Evolutionary conservation across 2,797 vertebrate species (phyloP), one percentile per base, ranked within the genome.

Genomic region (Scleropages formosus): DNA sequence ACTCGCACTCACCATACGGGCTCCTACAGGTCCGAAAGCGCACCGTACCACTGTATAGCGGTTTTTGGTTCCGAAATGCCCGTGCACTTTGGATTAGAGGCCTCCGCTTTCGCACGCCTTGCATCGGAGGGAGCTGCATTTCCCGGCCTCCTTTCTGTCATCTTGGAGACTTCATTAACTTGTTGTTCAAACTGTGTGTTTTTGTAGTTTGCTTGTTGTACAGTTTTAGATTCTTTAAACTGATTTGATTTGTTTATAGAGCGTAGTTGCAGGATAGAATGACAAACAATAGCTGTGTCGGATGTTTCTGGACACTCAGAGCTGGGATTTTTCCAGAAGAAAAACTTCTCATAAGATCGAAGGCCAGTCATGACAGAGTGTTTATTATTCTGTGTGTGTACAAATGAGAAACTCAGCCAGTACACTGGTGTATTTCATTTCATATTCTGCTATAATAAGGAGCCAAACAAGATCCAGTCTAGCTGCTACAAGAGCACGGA

Each of bases 31-130:
- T 59, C 20, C 7, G n/a, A 72, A 44, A 27, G 8, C 59, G 27
- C 31, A 11, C 26, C 10, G 6, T 60, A 18, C 9, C 31, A 31
- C 15, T 13, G n/a, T n/a, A 46, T 24, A 18, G 13, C 8, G 60
- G 24, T 53, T 22, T 68, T 76, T 76, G 76, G 15, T 70, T 24
- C 24, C 26, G 44, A 46, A 47, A 69, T 69, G 12, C 4, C 44
- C 7, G 26, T 44, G 68, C 46, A 76, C n/a, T 46, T 44, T 68
- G 53, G 7, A 53, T 66, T 27, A 20, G 26, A 59, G 15, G 59
- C 24, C 67, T 39, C 39, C 24, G 59, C 20, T 51, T 46, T 49
- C 39, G 20, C 64, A 61, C 60, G 68, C 69, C 46, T 20, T 60
- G 53, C 15, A 24, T 2, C 7, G 16, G 31, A 58, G 18, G 68